Conservation (phyloP, 1,140 invertebrate genomes). For the Eupeodes corollae region DNA sequence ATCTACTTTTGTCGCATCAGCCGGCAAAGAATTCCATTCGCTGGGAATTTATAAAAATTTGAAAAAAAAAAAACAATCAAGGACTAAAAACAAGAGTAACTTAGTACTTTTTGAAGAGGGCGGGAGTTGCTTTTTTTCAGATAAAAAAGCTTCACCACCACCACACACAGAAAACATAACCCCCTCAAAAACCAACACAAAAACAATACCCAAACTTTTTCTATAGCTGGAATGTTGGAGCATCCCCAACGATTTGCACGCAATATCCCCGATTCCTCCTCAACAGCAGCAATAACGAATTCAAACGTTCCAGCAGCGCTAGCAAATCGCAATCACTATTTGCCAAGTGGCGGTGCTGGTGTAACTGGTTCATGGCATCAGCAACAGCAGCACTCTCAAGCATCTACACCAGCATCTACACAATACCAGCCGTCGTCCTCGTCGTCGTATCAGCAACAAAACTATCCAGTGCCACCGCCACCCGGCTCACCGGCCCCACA, state of each 20-base stretch:
- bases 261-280: conserved; percentile 37
- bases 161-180: background rate
- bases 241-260: conserved; percentile 36
- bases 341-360: conserved; percentile 3
- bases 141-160: background rate
- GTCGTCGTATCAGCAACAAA: conserved; percentile 24
- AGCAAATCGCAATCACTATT: too few species aligned
- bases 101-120: too few species aligned
- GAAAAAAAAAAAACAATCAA: too few species aligned
- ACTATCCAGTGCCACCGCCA: background rate
- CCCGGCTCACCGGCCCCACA: background rate
- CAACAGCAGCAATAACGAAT: conserved; percentile 29
- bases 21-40: too few species aligned
- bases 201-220: background rate
- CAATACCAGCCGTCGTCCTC: conserved; percentile 11
- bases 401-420: conserved; percentile 12
- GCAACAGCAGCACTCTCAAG: conserved; percentile 12
- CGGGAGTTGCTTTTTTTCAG: conserved; percentile 13
- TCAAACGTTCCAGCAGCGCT: conserved; percentile 17
- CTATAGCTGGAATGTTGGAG: conserved; percentile 34
- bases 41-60: too few species aligned
- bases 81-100: too few species aligned
- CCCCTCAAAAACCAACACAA: background rate
- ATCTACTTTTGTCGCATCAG: too few species aligned
- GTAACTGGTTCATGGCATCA: conserved; percentile 12